A percentile compares a stretch with the other conserved stretches of the same genome.
phyloP scores from a whole-genome alignment of 2,113 vertebrate genomes.

The Phaethon lepturus region DNA sequence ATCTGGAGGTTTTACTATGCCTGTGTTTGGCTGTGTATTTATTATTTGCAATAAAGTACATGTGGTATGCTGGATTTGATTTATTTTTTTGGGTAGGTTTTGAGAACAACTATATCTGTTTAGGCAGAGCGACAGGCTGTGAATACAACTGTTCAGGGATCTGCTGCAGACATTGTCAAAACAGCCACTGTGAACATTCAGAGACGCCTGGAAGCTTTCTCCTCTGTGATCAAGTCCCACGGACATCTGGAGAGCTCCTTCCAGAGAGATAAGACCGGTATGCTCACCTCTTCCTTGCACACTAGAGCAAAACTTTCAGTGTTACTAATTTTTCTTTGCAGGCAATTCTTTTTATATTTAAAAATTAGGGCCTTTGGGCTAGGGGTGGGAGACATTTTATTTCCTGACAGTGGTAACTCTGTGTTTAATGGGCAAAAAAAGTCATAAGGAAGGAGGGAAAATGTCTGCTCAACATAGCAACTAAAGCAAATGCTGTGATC shows the following conservation, averaged over 20 bases:
- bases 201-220: slow-evolving; percentile 80
- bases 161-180: slow-evolving; percentile 96
- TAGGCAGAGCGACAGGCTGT: slow-evolving; percentile 97
- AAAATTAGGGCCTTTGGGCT: neutral
- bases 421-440: neutral
- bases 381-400: neutral
- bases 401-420: neutral
- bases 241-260: slow-evolving; percentile 77
- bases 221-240: slow-evolving; percentile 80
- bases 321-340: neutral
- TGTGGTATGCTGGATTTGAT: neutral
- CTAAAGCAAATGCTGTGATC: neutral
- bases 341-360: no score
- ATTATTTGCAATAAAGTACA: neutral
- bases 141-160: slow-evolving; percentile 95
- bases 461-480: neutral
- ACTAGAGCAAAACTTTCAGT: neutral
- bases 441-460: neutral
- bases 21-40: neutral
- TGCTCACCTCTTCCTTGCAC: neutral
- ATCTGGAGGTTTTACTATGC: neutral
- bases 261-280: slow-evolving; percentile 50
- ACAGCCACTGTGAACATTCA: slow-evolving; percentile 94
- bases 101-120: neutral
- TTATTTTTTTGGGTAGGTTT: neutral